phyloP scores from a whole-genome alignment of 2,113 vertebrate genomes.

The Rhombomys opimus region DNA sequence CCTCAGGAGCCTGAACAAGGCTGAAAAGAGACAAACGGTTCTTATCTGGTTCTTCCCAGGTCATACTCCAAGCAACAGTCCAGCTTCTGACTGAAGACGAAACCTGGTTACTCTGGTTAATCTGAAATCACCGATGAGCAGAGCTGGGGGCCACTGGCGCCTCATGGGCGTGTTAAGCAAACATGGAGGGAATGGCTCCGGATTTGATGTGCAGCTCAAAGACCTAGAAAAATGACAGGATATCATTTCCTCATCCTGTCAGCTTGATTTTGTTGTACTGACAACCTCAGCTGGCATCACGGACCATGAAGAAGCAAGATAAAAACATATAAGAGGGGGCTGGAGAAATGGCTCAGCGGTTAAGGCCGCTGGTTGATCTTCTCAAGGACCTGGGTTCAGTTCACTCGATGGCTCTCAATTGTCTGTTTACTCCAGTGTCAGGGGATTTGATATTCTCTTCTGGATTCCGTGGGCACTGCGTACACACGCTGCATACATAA shows the following conservation, averaged over 20 bases:
- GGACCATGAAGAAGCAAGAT: not conserved
- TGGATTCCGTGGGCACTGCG: not conserved
- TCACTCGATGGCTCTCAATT: not conserved
- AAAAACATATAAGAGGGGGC: not conserved
- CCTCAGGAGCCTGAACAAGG: not conserved
- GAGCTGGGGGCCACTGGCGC: too few relatives aligned
- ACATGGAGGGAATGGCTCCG: too few relatives aligned
- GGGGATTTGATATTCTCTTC: not conserved
- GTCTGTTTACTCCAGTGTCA: not conserved
- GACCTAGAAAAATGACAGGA: not conserved
- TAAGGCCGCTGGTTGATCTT: not conserved
- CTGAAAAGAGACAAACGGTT: not conserved
- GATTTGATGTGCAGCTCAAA: not conserved
- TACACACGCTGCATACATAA: not conserved
- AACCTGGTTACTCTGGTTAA: not conserved
- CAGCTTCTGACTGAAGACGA: not conserved
- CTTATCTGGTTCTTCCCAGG: not conserved
- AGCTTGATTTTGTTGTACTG: not conserved
- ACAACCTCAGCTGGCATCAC: not conserved
- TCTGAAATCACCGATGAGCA: not conserved
- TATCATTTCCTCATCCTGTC: too few relatives aligned
- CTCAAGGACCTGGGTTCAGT: too few relatives aligned
- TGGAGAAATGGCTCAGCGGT: not conserved
- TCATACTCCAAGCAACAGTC: not conserved
- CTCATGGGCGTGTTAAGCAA: too few relatives aligned